phyloP scores from a whole-genome alignment of 1,140 invertebrate genomes.

The Centruroides vittatus region DNA sequence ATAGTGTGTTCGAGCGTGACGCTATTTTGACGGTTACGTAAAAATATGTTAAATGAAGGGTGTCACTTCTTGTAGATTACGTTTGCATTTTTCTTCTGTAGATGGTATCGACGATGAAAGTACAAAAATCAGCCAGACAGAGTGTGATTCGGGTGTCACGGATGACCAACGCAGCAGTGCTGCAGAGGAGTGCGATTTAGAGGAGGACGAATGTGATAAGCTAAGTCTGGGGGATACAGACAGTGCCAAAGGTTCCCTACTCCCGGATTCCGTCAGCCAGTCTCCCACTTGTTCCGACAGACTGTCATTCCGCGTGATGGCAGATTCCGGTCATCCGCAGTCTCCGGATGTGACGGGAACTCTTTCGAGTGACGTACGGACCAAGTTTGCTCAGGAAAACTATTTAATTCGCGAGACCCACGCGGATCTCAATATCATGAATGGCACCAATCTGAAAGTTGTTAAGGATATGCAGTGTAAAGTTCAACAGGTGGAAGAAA shows the following conservation, averaged over 20 bases:
- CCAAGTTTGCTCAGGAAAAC: too few relatives aligned
- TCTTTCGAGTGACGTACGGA: too few relatives aligned
- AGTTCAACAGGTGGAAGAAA: background rate
- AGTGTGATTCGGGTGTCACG: slow-evolving; percentile 10
- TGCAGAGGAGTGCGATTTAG: slow-evolving; percentile 10
- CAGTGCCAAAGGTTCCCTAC: slow-evolving; percentile 12
- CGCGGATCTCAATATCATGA: background rate
- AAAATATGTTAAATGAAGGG: too few relatives aligned
- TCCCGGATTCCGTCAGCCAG: slow-evolving; percentile 8
- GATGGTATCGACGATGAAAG: too few relatives aligned
- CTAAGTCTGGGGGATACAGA: slow-evolving; percentile 2
- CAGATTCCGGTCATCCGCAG: background rate
- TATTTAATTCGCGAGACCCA: background rate
- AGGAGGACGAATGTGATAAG: background rate
- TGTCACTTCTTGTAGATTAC: too few relatives aligned
- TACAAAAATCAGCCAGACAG: background rate
- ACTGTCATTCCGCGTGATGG: slow-evolving; percentile 4
- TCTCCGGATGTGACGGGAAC: too few relatives aligned
- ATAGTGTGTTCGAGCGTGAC: too few relatives aligned
- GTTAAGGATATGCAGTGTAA: too few relatives aligned
- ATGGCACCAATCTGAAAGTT: too few relatives aligned
- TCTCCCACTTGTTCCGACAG: slow-evolving; percentile 5
- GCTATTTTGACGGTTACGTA: too few relatives aligned
- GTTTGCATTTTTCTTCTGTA: too few relatives aligned
- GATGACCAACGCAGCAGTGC: slow-evolving; percentile 10